These are phyloP conservation scores for Canis aureus DNA, from an alignment of 2,113 vertebrate species.

Conservation along the genomic window DNA sequence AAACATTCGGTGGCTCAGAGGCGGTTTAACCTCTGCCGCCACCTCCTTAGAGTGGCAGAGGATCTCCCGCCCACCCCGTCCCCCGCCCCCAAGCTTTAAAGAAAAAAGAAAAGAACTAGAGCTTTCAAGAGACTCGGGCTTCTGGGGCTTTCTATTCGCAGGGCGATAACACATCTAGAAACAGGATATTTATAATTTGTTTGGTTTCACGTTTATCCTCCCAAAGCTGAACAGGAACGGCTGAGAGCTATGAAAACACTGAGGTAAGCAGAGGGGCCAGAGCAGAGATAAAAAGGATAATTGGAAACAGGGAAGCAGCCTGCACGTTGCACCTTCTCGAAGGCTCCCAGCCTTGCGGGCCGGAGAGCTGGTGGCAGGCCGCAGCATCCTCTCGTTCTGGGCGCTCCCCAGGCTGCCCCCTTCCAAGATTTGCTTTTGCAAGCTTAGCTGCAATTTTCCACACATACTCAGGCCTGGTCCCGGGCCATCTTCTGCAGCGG, in stretches of 20 bases:
- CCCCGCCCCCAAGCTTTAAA: neutral
- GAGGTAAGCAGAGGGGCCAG: constrained; percentile 65
- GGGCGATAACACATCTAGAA: constrained; percentile 78
- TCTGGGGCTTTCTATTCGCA: constrained; percentile 71
- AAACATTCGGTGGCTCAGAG: constrained; percentile 78
- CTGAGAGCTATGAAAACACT: constrained; percentile 78
- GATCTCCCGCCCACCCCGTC: too few relatives aligned
- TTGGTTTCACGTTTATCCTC: constrained; percentile 80
- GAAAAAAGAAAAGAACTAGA: neutral
- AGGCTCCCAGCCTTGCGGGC: constrained; percentile 38
- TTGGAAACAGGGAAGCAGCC: constrained; percentile 78
- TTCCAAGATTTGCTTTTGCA: constrained; percentile 76
- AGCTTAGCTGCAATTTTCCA: constrained; percentile 79
- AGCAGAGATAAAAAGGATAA: constrained; percentile 71
- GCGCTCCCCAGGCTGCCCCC: constrained; percentile 17
- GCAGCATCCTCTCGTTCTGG: constrained; percentile 56
- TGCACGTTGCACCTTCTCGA: constrained; percentile 55
- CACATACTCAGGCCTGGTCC: constrained; percentile 72
- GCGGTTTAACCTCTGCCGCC: constrained; percentile 74
- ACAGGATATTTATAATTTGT: constrained; percentile 79
- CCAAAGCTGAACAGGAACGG: constrained; percentile 71
- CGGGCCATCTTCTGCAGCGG: constrained; percentile 63
- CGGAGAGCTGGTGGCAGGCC: constrained; percentile 44
- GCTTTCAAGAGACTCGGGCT: constrained; percentile 58
- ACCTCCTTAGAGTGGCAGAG: constrained; percentile 46